Conservation (phyloP, 2,113 vertebrate species). For the Rhabdornis inornatus region DNA sequence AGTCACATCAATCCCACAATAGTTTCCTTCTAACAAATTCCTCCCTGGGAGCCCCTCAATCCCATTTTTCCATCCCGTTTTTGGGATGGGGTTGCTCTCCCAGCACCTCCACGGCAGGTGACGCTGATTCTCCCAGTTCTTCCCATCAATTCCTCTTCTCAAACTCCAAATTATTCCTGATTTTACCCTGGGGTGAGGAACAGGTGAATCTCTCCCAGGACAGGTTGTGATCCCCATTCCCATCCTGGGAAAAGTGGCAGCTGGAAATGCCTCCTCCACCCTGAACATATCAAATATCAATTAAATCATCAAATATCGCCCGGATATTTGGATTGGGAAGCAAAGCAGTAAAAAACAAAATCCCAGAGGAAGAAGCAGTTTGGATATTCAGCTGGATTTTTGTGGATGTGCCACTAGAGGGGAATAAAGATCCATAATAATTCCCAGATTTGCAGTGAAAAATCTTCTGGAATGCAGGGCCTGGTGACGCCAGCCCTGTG, state of each 20-base stretch:
- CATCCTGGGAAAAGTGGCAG: not conserved
- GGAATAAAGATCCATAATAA: conserved; percentile 6
- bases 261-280: not conserved
- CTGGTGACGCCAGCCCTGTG: not conserved
- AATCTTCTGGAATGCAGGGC: not conserved
- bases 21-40: not conserved
- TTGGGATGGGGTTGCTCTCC: not conserved
- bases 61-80: not conserved
- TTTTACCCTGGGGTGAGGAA: not conserved
- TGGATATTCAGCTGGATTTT: not conserved
- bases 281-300: not conserved
- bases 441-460: not conserved
- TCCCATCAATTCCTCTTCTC: not conserved
- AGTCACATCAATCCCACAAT: rapidly evolving
- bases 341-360: not conserved
- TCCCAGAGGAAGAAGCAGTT: not conserved
- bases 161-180: not conserved
- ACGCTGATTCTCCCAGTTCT: not conserved
- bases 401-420: conserved; percentile 31
- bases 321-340: rapidly evolving
- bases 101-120: not conserved
- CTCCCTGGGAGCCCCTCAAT: not conserved
- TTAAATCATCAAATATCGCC: not conserved
- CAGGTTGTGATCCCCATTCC: rapidly evolving
- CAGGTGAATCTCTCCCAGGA: not conserved